Evolutionary conservation across 2,113 vertebrate genomes (phyloP), one percentile per base, ranked within the genome.

Genomic region (Tichodroma muraria): DNA sequence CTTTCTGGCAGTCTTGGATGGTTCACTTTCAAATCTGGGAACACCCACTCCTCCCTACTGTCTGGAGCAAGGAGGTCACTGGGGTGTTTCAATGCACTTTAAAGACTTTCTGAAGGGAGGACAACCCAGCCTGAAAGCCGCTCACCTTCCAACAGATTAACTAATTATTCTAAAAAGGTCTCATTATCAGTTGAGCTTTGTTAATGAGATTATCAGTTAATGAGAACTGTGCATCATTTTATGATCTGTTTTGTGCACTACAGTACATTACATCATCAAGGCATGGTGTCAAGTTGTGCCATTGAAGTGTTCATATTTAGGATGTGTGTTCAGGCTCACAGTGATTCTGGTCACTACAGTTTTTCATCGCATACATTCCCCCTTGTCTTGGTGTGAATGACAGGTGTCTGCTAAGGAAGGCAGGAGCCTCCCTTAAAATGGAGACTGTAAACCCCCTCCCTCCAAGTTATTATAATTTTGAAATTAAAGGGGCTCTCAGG

Each of bases 51-150:
- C 76, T 93, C 85, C 91, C 71, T 82, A 11, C 93, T 89, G 89
- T 93, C 92, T 93, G 53, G 89, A 95, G 81, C 47, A 82, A 65
- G 89, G 85, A 93, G 94, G 93, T 91, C 84, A 92, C 79, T 27
- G 23, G 59, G 33, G 20, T 66, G 60, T 93, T 91, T 89, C 73
- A 45, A 16, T 40, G 42, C 79, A 77, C 38, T 88, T 66, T 12
- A 73, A 25, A 76, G 57, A 66, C 66, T 77, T 73, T 69, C 79
- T 85, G 4, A 27, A 20, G 28, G 45, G 33, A 45, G 37, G 54
- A 28, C 71, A 80, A 23, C 31, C 28, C 42, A n/a, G 59, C 27
- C 64, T 47, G 47, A 88, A 80, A 88, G 78, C 54, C 60, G 63
- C 38, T 89, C 3, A 5, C 64, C 59, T 91, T 77, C 59, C 33